Conservation (phyloP, 2,113 vertebrate species). For the Camelus dromedarius region DNA sequence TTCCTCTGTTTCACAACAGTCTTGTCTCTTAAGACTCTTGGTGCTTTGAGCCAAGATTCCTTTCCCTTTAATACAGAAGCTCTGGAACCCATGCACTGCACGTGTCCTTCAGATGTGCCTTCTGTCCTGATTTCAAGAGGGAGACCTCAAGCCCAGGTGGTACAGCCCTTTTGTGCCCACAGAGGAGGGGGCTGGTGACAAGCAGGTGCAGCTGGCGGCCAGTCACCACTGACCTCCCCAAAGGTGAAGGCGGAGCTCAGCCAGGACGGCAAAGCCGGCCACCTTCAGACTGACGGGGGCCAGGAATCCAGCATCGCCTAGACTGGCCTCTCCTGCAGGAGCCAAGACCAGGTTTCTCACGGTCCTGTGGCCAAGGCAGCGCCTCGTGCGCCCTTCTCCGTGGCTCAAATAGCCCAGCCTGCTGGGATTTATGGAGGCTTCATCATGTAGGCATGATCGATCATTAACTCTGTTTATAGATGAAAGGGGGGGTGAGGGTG, state of each 20-base stretch:
- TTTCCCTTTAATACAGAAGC: background rate
- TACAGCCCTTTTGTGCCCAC: background rate
- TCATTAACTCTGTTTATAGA: no score
- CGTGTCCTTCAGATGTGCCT: background rate
- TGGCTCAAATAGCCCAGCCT: no score
- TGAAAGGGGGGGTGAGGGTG: background rate
- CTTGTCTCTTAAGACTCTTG: background rate
- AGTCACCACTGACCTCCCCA: background rate
- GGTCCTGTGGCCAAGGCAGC: background rate
- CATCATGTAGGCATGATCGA: background rate
- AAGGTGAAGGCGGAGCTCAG: background rate
- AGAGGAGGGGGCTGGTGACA: background rate
- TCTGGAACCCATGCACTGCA: background rate
- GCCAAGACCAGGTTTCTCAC: background rate
- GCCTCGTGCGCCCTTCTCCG: no score
- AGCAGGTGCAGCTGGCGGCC: background rate
- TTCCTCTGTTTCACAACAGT: no score
- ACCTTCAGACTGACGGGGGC: background rate
- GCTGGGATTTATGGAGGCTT: background rate
- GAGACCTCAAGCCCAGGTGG: background rate
- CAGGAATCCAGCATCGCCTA: background rate
- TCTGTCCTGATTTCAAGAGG: background rate
- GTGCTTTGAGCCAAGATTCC: background rate
- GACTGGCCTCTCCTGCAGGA: background rate
- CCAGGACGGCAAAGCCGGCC: rapidly evolving